Evolutionary conservation across 1,140 invertebrate species (phyloP), one percentile per base, ranked within the genome.

Genomic region (Lasioglossum albipes): DNA sequence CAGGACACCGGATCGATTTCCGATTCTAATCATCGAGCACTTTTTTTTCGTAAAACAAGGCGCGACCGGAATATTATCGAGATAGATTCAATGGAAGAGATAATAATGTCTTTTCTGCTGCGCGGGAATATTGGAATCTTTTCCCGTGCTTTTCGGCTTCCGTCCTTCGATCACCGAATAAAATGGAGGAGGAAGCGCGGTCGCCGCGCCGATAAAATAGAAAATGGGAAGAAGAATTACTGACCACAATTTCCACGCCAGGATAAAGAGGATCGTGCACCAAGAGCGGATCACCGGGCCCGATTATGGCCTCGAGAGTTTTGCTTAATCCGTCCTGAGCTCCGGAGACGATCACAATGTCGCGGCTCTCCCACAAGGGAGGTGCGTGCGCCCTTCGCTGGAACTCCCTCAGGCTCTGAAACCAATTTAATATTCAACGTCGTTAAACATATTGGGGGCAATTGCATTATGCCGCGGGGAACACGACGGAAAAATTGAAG

Each of bases 251-350:
- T 86, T 95, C 94, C 7, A 95, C 94, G 54, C 96, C 96, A 5
- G 96, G 94, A 88, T 97, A 97, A 22, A 95, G 91, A 18, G 95
- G 96, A 91, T 95, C 94, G 72, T 95, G 95, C 16, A 96, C 93
- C n/a, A 97, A 87, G 20, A 97, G 91, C 9, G 95, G 93, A 89
- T 97, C 96, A 2, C 95, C 96, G n/a, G 94, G 94, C 61, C 95
- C 93, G 74, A 96, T 87, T 66, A 95, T 93, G 91, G 96, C 94
- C 82, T 97, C 95, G 4, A 96, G 91, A 73, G 95, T 94, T 91
- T 96, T 96, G 90, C 95, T 96, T 78, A 97, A 94, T 16, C 96
- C 96, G 92, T 97, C 96, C 91, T 97, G 96, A 69, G 95, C 95
- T 16, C 97, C 97, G 80, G 95, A 94, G 2, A 96, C 96, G 16